Conservation (phyloP, 2,888 invertebrate genomes). For the Cremastinae sp. region DNA sequence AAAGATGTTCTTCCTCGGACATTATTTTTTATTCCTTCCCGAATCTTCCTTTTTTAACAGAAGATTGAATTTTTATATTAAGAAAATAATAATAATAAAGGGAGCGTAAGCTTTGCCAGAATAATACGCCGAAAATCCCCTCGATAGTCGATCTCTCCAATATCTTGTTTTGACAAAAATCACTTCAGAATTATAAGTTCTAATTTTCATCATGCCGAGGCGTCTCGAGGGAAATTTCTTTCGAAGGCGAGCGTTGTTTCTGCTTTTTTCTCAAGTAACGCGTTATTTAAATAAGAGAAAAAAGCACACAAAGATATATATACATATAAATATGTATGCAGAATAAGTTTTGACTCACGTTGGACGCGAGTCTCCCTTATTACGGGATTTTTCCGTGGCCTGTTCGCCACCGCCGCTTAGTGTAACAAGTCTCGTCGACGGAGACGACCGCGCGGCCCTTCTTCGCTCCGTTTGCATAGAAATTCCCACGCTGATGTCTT, state of each 20-base stretch:
- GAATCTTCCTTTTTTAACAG: no score
- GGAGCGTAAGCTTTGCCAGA: no score
- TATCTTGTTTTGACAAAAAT: no score
- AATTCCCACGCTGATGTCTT: slow-evolving; percentile 36
- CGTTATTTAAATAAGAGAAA: slow-evolving; percentile 13
- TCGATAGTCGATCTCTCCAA: no score
- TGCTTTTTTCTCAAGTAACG: background rate
- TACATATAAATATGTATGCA: no score
- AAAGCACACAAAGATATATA: no score
- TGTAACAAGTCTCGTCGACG: background rate
- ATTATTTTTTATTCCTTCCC: slow-evolving; percentile 16
- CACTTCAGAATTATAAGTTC: background rate
- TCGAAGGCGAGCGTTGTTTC: background rate
- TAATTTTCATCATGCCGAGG: background rate
- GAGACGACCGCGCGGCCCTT: slow-evolving; percentile 2
- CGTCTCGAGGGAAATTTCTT: slow-evolving; percentile 30
- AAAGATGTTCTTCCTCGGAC: slow-evolving; percentile 25
- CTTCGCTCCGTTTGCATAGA: slow-evolving; percentile 50
- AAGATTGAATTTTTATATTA: no score
- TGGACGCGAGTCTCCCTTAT: slow-evolving; percentile 33
- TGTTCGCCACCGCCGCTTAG: slow-evolving; percentile 28
- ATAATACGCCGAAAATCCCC: no score
- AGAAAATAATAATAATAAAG: no score
- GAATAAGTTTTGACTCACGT: slow-evolving; percentile 4
- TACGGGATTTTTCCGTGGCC: slow-evolving; percentile 28